Evolutionary conservation across 2,888 invertebrate genomes (phyloP), one percentile per base, ranked within the genome.

Genomic region (Thera britannica): DNA sequence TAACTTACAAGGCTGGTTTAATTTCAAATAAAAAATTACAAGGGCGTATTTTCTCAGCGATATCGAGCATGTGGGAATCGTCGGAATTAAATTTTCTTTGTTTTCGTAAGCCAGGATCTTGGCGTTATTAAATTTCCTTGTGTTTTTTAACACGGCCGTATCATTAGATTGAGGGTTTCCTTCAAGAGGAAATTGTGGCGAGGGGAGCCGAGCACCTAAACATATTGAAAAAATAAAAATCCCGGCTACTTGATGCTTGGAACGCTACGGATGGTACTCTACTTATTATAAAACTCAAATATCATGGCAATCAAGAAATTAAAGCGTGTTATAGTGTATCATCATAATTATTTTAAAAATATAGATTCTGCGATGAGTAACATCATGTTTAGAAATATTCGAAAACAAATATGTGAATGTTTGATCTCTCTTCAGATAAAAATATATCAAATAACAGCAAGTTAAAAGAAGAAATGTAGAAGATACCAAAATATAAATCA

Each of bases 81-180:
- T 90, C 81, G 86, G 89, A 93, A 93, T 93, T 93, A 90, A 92
- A 92, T 93, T 92, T 93, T 90, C 92, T 93, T 93, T 93, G 90
- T 92, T 92, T 92, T 91, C 79, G 83, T 80, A 84, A 86, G 86
- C 86, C 81, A 82, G 83, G 87, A 86, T 85, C 85, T 86, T 84
- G 86, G 86, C 90, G 92, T 93, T 94, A 94, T 94, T 94, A 94
- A 94, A 94, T 94, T 93, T 94, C 92, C 93, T 92, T 92, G 93
- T 93, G 93, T 93, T 94, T 94, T 94, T 94, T 93, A 94, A 93
- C 93, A 90, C 92, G 91, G 91, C 90, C 91, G 92, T 94, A 94
- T 93, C 94, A 93, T 94, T 94, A 93, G 93, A 94, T 93, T 92
- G 93, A 93, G 93, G 92, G 93, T 86, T 93, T 92, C 93, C 92